phyloP scores from a whole-genome alignment of 2,888 invertebrate species.

The Trilocha varians region DNA sequence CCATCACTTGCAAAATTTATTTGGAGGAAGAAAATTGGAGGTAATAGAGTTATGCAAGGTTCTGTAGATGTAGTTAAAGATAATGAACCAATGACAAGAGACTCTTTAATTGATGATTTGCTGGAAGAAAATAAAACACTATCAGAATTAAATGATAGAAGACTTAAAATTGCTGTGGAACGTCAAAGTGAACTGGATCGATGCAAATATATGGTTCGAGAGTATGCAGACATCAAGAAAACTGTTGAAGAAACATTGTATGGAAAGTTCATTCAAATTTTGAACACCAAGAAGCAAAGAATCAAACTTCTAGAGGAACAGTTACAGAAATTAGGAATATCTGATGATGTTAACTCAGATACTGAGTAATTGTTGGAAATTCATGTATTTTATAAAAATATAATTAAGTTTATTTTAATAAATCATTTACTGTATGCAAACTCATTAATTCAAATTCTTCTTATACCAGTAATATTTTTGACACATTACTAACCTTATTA shows the following conservation, averaged over 20 bases:
- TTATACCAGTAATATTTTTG: no score
- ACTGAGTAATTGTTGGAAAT: constrained; percentile 5
- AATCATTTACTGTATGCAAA: no score
- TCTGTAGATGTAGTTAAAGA: constrained; percentile 28
- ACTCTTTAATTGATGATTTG: constrained; percentile 36
- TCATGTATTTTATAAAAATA: not conserved
- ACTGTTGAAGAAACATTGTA: constrained; percentile 40
- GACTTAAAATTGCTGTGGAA: constrained; percentile 15
- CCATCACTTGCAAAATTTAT: constrained; percentile 26
- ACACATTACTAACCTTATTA: no score
- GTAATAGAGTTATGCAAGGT: constrained; percentile 31
- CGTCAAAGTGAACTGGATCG: constrained; percentile 26
- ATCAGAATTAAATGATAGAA: constrained; percentile 20
- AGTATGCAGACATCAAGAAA: constrained; percentile 35
- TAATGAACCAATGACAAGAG: constrained; percentile 19
- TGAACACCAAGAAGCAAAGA: constrained; percentile 52
- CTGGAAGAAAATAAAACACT: constrained; percentile 34
- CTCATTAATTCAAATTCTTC: no score
- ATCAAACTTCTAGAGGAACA: constrained; percentile 43
- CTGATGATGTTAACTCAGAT: constrained; percentile 5
- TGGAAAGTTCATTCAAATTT: constrained; percentile 46
- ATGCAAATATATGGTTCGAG: constrained; percentile 35
- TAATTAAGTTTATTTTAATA: no score
- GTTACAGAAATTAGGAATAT: constrained; percentile 21
- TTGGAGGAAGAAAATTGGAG: constrained; percentile 42